These are phyloP conservation scores for Drosophila virilis DNA, from an alignment of 1,140 invertebrate species.

Conservation along the genomic window DNA sequence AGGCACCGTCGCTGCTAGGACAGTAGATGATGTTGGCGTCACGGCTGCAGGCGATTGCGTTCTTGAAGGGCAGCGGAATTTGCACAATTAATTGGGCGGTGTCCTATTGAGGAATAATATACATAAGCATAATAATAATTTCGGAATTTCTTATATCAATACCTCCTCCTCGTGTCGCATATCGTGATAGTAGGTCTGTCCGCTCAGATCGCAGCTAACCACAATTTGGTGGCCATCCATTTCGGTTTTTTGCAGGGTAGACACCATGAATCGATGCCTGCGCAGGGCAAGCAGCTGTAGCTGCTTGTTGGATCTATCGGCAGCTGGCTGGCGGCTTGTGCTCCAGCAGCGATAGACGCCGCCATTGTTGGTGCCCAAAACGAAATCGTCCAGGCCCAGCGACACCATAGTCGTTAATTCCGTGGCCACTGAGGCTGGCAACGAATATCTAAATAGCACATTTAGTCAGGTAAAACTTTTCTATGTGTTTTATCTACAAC, in stretches of 20 bases:
- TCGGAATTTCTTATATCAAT: constrained; percentile 9
- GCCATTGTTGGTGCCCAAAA: constrained; percentile 72
- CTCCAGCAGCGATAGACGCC: constrained; percentile 68
- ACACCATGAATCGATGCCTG: constrained; percentile 72
- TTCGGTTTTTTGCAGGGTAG: constrained; percentile 52
- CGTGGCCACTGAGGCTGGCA: constrained; percentile 37
- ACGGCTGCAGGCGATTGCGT: constrained; percentile 64
- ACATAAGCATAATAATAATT: background rate
- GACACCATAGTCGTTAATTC: constrained; percentile 66
- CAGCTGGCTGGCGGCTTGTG: constrained; percentile 33
- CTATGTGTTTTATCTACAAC: background rate
- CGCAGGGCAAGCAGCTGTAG: constrained; percentile 60
- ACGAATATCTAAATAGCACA: constrained; percentile 41
- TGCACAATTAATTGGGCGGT: constrained; percentile 63
- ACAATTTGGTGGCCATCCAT: constrained; percentile 53
- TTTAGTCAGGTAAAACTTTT: background rate
- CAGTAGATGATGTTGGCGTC: constrained; percentile 71
- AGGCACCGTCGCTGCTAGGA: constrained; percentile 69
- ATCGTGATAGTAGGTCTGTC: constrained; percentile 74
- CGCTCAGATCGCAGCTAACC: constrained; percentile 78
- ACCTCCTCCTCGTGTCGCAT: constrained; percentile 70
- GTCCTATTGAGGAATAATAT: constrained; percentile 46
- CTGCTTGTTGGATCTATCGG: constrained; percentile 42
- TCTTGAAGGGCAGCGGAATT: constrained; percentile 81
- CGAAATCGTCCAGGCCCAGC: constrained; percentile 62